Conservation (phyloP, 2,888 invertebrate genomes). For the Nymphalis urticae region DNA sequence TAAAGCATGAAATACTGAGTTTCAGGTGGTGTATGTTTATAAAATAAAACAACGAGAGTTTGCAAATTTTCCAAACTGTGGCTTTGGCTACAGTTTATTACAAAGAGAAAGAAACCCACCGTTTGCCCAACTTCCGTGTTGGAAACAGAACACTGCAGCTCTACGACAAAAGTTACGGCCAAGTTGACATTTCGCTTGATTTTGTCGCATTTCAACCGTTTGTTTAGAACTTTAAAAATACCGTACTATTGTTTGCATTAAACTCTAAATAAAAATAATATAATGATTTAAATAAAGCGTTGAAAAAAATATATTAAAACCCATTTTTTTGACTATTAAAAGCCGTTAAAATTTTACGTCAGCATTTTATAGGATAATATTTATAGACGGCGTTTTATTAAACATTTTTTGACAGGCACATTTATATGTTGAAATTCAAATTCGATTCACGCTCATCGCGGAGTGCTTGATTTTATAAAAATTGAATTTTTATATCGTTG, state of each 20-base stretch:
- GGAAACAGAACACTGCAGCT: slow-evolving; percentile 32
- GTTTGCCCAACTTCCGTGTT: slow-evolving; percentile 33
- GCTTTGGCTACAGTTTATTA: slow-evolving; percentile 14
- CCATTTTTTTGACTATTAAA: not conserved
- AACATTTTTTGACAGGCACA: not conserved
- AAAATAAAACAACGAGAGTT: not conserved
- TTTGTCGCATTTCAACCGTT: slow-evolving; percentile 27
- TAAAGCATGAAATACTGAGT: too few species aligned
- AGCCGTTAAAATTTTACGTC: not conserved
- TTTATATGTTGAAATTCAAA: slow-evolving; percentile 9
- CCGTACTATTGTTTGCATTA: not conserved
- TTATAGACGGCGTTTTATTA: not conserved
- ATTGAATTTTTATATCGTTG: not conserved
- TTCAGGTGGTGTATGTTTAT: too few species aligned
- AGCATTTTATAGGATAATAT: not conserved
- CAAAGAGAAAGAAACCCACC: slow-evolving; percentile 30
- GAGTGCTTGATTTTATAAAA: not conserved
- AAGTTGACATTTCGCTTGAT: slow-evolving; percentile 36
- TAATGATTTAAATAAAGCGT: too few species aligned
- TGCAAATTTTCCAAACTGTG: not conserved
- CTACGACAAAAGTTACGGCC: slow-evolving; percentile 32
- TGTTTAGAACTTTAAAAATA: slow-evolving; percentile 13
- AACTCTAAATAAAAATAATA: not conserved
- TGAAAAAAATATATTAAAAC: too few species aligned
- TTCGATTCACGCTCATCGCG: slow-evolving; percentile 6